A percentile compares a stretch with the other conserved stretches of the same genome.
Evolutionary conservation across 2,113 vertebrate species (phyloP).

Genomic region (Pelecanoides urinatrix): DNA sequence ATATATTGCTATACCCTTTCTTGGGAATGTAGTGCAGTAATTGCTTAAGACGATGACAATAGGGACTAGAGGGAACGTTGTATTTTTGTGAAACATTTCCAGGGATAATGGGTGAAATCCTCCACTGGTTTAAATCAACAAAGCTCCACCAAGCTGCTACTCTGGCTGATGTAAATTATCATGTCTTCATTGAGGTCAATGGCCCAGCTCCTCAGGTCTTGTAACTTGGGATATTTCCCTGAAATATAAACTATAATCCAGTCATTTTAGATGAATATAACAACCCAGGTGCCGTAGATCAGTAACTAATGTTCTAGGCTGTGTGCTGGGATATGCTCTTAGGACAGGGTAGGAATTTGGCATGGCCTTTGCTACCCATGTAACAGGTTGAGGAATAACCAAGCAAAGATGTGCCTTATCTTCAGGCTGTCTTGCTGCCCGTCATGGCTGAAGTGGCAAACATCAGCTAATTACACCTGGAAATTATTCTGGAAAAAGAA

Average conservation of each 20-base stretch:
- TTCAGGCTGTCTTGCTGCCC: neutral
- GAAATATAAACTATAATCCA: neutral
- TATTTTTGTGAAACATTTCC: neutral
- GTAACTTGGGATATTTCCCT: neutral
- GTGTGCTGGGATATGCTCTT: neutral
- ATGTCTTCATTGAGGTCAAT: neutral
- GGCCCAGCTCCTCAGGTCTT: neutral
- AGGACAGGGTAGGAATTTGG: neutral
- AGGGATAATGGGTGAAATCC: neutral
- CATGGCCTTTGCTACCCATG: neutral
- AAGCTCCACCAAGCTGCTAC: neutral
- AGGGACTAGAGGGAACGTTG: neutral
- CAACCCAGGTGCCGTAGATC: neutral
- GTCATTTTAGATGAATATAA: neutral
- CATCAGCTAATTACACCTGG: neutral
- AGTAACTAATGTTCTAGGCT: neutral
- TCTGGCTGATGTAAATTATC: neutral
- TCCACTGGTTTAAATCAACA: neutral
- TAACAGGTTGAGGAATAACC: neutral
- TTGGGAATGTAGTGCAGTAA: neutral
- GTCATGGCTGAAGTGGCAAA: neutral
- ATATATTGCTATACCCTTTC: neutral
- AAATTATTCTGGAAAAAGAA: neutral
- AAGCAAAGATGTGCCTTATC: neutral
- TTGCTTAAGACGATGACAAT: conserved; percentile 2